Evolutionary conservation across 2,113 vertebrate species (phyloP).

Genomic region (Platichthys flesus): DNA sequence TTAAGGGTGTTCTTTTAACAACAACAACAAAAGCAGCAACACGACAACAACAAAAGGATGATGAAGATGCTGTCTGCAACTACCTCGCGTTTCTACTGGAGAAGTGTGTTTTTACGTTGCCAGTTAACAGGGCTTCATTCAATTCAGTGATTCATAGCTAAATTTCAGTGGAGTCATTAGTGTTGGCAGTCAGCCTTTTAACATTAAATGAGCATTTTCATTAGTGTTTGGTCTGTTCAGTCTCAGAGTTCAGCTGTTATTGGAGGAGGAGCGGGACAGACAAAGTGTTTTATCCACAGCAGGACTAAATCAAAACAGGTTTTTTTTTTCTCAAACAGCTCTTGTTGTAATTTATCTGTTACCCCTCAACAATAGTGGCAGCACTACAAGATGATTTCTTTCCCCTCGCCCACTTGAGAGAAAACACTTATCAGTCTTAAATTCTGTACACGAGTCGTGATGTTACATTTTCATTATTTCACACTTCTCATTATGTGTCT

Average conservation of each 20-base stretch:
- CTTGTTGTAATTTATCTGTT: neutral
- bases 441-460: slow-evolving; percentile 3
- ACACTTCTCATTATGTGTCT: neutral
- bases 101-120: neutral
- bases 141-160: slow-evolving; percentile 1
- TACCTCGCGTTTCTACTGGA: neutral
- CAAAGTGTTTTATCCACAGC: neutral
- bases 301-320: neutral
- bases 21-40: neutral
- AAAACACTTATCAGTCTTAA: neutral
- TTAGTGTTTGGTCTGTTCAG: neutral
- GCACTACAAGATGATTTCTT: neutral
- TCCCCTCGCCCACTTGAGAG: neutral
- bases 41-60: neutral
- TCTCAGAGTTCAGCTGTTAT: neutral
- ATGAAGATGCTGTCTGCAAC: neutral
- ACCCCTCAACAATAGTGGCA: no score
- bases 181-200: neutral
- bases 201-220: neutral
- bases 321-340: slow-evolving; percentile 10
- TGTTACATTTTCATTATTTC: slow-evolving; percentile 13
- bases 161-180: slow-evolving; percentile 10
- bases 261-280: neutral
- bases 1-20: slow-evolving; percentile 43
- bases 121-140: neutral